A percentile compares a stretch with the other conserved stretches of the same genome.
Evolutionary conservation across 2,888 invertebrate genomes (phyloP).

Genomic region (Ormyrus labotus): DNA sequence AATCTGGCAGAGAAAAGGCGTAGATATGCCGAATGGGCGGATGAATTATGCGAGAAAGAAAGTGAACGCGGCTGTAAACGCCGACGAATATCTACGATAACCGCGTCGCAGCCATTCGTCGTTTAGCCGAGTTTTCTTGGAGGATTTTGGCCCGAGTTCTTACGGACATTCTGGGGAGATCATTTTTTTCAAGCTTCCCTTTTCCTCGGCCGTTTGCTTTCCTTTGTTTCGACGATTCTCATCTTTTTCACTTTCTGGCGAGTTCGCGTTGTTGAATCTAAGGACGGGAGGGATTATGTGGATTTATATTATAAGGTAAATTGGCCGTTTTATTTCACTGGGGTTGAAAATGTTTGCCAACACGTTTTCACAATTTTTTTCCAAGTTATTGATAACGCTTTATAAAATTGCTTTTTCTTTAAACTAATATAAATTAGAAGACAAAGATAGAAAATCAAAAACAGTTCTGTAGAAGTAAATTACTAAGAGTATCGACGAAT

Average conservation of each 20-base stretch:
- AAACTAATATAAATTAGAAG: too few species aligned
- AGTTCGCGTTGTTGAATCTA: not conserved
- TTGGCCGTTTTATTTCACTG: conserved; percentile 13
- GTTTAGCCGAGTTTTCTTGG: not conserved
- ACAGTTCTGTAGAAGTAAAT: not conserved
- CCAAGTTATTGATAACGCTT: too few species aligned
- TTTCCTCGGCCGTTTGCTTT: not conserved
- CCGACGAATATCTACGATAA: conserved; percentile 31
- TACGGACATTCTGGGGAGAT: not conserved
- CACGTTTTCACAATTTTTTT: too few species aligned
- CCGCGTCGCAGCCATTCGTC: conserved; percentile 1
- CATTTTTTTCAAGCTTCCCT: not conserved
- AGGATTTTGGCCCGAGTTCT: conserved; percentile 42
- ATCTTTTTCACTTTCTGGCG: conserved; percentile 46
- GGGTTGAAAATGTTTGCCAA: not conserved
- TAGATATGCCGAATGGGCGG: conserved; percentile 49
- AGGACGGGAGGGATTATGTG: not conserved
- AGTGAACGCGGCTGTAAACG: conserved; percentile 33
- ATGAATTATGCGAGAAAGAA: conserved; percentile 51
- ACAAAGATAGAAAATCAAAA: too few species aligned
- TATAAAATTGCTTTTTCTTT: too few species aligned
- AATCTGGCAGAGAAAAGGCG: conserved; percentile 55
- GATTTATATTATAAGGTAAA: not conserved
- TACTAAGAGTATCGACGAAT: conserved; percentile 37
- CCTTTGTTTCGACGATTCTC: conserved; percentile 37